phyloP scores from a whole-genome alignment of 2,888 invertebrate genomes.

The Rosalia funebris region DNA sequence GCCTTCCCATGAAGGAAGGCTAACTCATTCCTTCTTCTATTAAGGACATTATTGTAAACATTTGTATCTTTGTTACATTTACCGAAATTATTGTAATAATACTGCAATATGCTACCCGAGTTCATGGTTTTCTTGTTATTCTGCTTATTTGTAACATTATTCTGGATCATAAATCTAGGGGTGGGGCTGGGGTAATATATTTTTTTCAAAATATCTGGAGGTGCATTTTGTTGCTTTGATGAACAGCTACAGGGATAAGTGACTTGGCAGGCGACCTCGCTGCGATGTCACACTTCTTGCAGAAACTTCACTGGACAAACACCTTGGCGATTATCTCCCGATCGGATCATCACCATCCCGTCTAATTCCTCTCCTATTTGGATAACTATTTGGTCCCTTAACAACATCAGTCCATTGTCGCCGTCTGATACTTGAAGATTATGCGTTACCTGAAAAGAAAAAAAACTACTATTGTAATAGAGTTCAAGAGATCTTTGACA shows the following conservation, averaged over 20 bases:
- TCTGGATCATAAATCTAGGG: conserved; percentile 43
- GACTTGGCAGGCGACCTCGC: conserved; percentile 45
- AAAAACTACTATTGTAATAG: neutral
- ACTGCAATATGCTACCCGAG: conserved; percentile 59
- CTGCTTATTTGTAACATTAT: conserved; percentile 48
- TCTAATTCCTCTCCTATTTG: conserved; percentile 91
- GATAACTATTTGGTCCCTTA: conserved; percentile 94
- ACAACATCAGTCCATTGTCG: conserved; percentile 81
- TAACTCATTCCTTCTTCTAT: conserved; percentile 53
- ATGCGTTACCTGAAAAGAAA: conserved; percentile 67
- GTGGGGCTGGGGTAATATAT: conserved; percentile 58
- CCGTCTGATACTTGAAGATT: conserved; percentile 89
- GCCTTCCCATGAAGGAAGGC: conserved; percentile 63
- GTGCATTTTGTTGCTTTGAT: conserved; percentile 40
- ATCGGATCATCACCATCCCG: conserved; percentile 93
- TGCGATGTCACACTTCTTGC: conserved; percentile 90
- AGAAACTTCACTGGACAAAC: conserved; percentile 94
- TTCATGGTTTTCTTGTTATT: conserved; percentile 55
- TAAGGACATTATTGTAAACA: conserved; percentile 61
- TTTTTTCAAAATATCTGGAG: conserved; percentile 53
- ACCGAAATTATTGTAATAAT: conserved; percentile 62
- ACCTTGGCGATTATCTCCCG: conserved; percentile 91
- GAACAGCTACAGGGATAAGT: conserved; percentile 43
- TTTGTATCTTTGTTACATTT: conserved; percentile 60
- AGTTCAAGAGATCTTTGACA: too few species aligned